Evolutionary conservation across 2,113 vertebrate genomes (phyloP).

Genomic region (Lophochroa leadbeateri): DNA sequence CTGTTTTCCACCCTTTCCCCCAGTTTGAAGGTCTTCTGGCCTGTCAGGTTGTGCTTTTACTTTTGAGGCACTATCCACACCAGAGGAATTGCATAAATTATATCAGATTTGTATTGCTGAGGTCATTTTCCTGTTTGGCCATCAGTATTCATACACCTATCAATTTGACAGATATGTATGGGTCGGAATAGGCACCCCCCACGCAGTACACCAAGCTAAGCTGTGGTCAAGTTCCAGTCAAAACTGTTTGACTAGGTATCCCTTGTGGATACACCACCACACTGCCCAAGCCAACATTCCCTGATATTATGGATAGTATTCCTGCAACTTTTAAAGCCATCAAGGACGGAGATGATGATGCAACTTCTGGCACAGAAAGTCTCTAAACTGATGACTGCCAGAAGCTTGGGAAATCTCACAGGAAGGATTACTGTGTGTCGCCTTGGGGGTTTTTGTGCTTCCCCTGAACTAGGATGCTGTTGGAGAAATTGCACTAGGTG

Average conservation of each 20-base stretch:
- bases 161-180: accelerated
- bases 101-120: background rate
- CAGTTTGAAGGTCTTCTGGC: background rate
- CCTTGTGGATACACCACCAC: background rate
- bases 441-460: background rate
- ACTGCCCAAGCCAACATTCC: background rate
- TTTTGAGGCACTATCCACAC: background rate
- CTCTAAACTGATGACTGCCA: background rate
- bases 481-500: background rate
- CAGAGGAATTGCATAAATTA: background rate
- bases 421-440: background rate
- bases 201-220: background rate
- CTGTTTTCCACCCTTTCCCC: background rate
- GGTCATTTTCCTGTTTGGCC: background rate
- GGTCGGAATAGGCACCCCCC: background rate
- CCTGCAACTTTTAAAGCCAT: background rate
- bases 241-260: background rate
- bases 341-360: background rate
- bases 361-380: background rate
- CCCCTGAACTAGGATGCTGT: background rate
- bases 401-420: background rate
- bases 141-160: background rate
- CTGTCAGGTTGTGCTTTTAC: background rate
- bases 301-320: background rate
- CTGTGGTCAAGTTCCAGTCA: background rate